phyloP scores from a whole-genome alignment of 2,797 vertebrate species.

The Pygocentrus nattereri region DNA sequence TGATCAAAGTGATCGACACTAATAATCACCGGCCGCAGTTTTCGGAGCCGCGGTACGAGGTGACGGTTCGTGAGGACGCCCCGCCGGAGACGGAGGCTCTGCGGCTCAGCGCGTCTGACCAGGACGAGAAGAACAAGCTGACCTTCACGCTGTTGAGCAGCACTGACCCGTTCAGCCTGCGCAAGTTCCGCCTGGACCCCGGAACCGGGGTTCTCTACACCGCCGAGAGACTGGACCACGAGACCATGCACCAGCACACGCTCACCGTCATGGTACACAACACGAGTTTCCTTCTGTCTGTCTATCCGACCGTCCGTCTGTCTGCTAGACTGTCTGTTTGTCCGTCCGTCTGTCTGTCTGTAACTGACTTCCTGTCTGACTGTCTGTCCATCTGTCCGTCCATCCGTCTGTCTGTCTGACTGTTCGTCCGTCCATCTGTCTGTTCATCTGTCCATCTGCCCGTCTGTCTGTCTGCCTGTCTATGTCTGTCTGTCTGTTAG shows the following conservation, averaged over 20 bases:
- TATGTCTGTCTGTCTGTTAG: too few species aligned
- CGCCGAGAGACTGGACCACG: conserved; percentile 90
- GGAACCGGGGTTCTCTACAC: conserved; percentile 89
- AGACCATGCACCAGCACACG: conserved; percentile 89
- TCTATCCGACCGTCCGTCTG: not conserved
- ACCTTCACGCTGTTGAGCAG: conserved; percentile 96
- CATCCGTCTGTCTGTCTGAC: conserved; percentile 13
- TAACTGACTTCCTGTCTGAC: too few species aligned
- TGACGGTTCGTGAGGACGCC: conserved; percentile 89
- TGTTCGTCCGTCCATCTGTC: too few species aligned
- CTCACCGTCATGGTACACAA: conserved; percentile 92
- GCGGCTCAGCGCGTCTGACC: conserved; percentile 88
- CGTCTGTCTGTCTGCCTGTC: too few species aligned
- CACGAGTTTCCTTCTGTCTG: not conserved
- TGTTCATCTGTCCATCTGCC: too few species aligned
- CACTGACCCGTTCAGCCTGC: conserved; percentile 90
- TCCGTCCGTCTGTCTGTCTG: not conserved
- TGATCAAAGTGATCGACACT: conserved; percentile 96
- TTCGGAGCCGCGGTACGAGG: conserved; percentile 87
- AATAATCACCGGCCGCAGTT: conserved; percentile 98
- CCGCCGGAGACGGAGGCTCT: conserved; percentile 88
- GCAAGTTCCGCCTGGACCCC: conserved; percentile 94
- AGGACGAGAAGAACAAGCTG: conserved; percentile 97
- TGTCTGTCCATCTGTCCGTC: not conserved
- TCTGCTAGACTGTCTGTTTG: too few species aligned